Evolutionary conservation across 2,888 invertebrate species (phyloP), one percentile per base, ranked within the genome.

Genomic region (Plutella xylostella): DNA sequence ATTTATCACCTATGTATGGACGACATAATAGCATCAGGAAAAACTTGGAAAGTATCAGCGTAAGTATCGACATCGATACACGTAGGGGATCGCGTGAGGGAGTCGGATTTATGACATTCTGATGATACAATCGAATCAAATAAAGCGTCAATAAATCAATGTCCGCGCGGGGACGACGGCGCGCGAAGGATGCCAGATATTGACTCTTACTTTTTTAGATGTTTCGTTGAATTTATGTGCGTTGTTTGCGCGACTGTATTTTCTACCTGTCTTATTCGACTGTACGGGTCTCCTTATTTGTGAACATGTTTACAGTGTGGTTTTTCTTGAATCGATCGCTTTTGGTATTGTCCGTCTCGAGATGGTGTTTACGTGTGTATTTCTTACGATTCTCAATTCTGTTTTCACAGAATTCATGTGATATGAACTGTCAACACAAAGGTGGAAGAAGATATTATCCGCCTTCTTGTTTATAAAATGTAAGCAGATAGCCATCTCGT

Each of bases 1-100:
- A 70, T 75, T 76, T 78, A 77, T 68, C 77, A 70, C 71, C 70
- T 70, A 66, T 61, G 65, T 61, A 66, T 57, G 68, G 70, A 72
- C 61, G 60, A 59, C 65, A 57, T 70, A 65, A 69, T 68, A 69
- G 43, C 35, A 37, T 43, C 35, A 43, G 35, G 25, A 43, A 31
- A 42, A 42, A 14, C 15, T 25, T 11, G 18, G 42, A 21, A 42
- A 42, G 18, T 21, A 21, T 31, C 31, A n/a, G 42, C 14, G 31
- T 20, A 31, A 28, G 42, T 45, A 37, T 42, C 41, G 44, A 15
- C 28, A 25, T 28, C 22, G 35, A 11, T 22, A 28, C 33, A n/a
- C n/a, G n/a, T 20, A 44, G 44, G 43, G n/a, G 38, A 28, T 30
- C n/a, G n/a, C 38, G 34, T 19, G 40, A 11, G 39, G 33, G 45